A percentile compares a stretch with the other conserved stretches of the same genome.
Evolutionary conservation across 2,888 invertebrate species (phyloP).

Genomic region (Drosophila sordidula): DNA sequence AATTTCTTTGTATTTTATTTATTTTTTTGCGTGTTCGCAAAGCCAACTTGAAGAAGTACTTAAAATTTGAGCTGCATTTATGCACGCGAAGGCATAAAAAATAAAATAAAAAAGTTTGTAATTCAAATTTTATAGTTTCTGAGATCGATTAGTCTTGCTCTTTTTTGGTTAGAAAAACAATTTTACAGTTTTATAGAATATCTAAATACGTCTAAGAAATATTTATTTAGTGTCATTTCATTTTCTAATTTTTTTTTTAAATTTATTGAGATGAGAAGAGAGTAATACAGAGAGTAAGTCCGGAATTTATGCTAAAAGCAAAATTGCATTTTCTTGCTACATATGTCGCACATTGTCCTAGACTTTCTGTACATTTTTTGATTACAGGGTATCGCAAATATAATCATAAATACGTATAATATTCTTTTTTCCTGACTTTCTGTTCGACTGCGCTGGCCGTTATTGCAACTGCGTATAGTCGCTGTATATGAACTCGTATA

Average conservation of each 20-base stretch:
- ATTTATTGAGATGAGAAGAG: too few relatives aligned
- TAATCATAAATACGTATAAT: constrained; percentile 62
- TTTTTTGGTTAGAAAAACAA: neutral
- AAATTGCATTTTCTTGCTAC: too few relatives aligned
- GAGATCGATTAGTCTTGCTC: neutral
- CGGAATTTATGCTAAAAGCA: too few relatives aligned
- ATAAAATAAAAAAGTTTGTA: too few relatives aligned
- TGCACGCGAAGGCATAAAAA: neutral
- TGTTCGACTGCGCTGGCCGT: constrained; percentile 30
- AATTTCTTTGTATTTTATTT: neutral
- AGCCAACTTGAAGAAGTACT: neutral
- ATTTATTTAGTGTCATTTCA: too few relatives aligned
- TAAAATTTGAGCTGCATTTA: neutral
- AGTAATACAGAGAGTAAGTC: too few relatives aligned
- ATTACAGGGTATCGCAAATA: constrained; percentile 41
- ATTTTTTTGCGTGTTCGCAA: neutral
- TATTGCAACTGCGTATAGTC: constrained; percentile 37
- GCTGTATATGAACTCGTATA: constrained; percentile 20
- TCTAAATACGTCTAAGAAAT: too few relatives aligned
- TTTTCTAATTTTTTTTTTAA: too few relatives aligned
- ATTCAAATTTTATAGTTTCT: neutral
- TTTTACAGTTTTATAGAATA: too few relatives aligned
- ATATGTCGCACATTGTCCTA: neutral
- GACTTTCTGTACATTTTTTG: neutral
- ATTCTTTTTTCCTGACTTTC: constrained; percentile 32